These are phyloP conservation scores for Mobula birostris DNA, from an alignment of 2,113 vertebrate species.

Conservation along the genomic window DNA sequence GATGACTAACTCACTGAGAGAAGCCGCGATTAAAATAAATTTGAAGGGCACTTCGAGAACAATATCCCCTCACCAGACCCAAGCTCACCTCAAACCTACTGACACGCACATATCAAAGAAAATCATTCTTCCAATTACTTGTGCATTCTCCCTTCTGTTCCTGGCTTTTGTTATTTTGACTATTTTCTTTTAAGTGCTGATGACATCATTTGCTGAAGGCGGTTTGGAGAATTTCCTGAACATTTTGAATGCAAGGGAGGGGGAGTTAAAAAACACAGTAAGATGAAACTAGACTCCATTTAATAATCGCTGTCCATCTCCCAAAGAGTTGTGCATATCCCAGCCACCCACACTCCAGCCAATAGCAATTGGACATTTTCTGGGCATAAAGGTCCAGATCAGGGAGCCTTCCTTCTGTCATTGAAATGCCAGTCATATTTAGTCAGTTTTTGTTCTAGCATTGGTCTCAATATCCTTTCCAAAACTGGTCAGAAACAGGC, in stretches of 20 bases:
- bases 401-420: neutral
- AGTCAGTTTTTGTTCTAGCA: no score
- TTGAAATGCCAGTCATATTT: no score
- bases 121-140: conserved; percentile 18
- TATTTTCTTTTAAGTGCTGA: neutral
- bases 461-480: neutral
- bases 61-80: neutral
- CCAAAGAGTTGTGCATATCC: no score
- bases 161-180: conserved; percentile 28
- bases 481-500: neutral
- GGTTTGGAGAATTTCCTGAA: conserved; percentile 26
- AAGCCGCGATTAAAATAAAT: conserved; percentile 27
- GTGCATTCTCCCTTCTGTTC: neutral
- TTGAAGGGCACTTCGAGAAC: conserved; percentile 8
- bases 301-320: neutral
- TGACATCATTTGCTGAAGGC: conserved; percentile 3
- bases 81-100: conserved; percentile 21
- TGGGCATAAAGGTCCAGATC: neutral
- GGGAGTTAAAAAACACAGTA: neutral
- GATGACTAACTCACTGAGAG: conserved; percentile 31
- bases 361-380: neutral
- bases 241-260: neutral
- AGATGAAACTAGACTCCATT: neutral
- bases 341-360: neutral
- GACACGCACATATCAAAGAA: neutral